These are phyloP conservation scores for Trematomus loennbergii DNA, from an alignment of 2,113 vertebrate genomes.

Conservation along the genomic window DNA sequence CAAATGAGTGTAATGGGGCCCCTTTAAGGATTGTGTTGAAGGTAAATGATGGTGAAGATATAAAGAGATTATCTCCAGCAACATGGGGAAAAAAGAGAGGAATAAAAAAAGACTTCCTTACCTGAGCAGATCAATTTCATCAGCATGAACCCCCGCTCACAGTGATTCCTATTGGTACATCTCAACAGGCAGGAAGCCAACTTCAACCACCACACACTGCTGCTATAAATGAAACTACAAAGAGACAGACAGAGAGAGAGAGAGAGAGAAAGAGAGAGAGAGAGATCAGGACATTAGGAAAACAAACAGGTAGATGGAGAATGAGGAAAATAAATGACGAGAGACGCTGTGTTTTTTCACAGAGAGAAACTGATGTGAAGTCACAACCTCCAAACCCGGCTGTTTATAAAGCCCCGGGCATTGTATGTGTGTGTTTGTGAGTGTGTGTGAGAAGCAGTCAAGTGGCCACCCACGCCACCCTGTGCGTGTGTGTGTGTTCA, in stretches of 20 bases:
- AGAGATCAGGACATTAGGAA: constrained; percentile 26
- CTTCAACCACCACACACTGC: constrained; percentile 77
- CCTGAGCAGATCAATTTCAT: constrained; percentile 92
- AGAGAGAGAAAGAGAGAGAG: no score
- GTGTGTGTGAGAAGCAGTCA: constrained; percentile 29
- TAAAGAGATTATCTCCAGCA: neutral
- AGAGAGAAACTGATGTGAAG: constrained; percentile 62
- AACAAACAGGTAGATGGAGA: constrained; percentile 44
- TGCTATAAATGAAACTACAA: constrained; percentile 54
- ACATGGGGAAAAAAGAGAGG: neutral
- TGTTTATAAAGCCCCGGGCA: constrained; percentile 73
- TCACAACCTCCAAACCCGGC: constrained; percentile 58
- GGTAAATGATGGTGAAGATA: no score
- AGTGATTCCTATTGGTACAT: constrained; percentile 85
- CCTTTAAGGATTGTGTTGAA: no score
- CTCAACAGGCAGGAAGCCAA: constrained; percentile 84
- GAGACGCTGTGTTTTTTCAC: constrained; percentile 35
- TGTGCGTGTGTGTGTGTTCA: constrained; percentile 49
- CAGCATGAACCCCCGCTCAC: constrained; percentile 88
- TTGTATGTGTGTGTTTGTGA: constrained; percentile 36
- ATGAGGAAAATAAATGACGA: constrained; percentile 45
- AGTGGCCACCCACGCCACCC: constrained; percentile 52
- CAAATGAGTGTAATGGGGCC: no score
- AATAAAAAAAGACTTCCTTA: constrained; percentile 71
- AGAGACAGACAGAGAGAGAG: constrained; percentile 9